phyloP scores from a whole-genome alignment of 2,888 invertebrate species.

The Creontiades dilutus region DNA sequence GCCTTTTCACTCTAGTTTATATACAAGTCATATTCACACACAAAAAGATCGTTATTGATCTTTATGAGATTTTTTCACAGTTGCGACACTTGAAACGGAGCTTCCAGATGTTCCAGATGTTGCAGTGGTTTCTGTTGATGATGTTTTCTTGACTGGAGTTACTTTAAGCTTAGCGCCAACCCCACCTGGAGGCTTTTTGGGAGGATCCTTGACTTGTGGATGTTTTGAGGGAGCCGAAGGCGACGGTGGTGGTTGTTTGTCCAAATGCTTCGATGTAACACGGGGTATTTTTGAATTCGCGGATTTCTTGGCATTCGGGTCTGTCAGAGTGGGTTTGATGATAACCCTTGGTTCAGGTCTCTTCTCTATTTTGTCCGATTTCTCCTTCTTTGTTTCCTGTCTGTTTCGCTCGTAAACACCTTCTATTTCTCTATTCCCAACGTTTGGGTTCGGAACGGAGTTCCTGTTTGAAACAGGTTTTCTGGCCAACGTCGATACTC shows the following conservation, averaged over 20 bases:
- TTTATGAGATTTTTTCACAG: conserved; percentile 68
- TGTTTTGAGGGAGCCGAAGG: conserved; percentile 57
- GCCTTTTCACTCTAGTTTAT: too few species aligned
- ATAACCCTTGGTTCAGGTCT: conserved; percentile 82
- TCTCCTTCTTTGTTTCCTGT: conserved; percentile 34
- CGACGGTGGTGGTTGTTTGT: conserved; percentile 73
- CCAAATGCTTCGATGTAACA: conserved; percentile 74
- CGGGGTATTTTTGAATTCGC: conserved; percentile 74
- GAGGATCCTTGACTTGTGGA: conserved; percentile 68
- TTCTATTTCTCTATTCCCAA: conserved; percentile 68
- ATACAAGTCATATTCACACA: too few species aligned
- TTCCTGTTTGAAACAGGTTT: conserved; percentile 77
- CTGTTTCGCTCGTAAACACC: neutral
- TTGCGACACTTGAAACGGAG: conserved; percentile 69
- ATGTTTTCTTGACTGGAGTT: conserved; percentile 75
- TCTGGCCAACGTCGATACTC: conserved; percentile 85
- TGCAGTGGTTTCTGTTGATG: conserved; percentile 73
- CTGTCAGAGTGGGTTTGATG: conserved; percentile 81
- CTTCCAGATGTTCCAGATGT: conserved; percentile 72
- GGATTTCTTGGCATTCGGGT: conserved; percentile 76
- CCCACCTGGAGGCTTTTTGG: conserved; percentile 64
- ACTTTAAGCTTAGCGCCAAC: conserved; percentile 73
- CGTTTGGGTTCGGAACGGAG: conserved; percentile 72
- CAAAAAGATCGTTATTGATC: neutral
- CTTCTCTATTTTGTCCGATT: conserved; percentile 68